Evolutionary conservation across 2,113 vertebrate genomes (phyloP).

Genomic region (Jacana jacana): DNA sequence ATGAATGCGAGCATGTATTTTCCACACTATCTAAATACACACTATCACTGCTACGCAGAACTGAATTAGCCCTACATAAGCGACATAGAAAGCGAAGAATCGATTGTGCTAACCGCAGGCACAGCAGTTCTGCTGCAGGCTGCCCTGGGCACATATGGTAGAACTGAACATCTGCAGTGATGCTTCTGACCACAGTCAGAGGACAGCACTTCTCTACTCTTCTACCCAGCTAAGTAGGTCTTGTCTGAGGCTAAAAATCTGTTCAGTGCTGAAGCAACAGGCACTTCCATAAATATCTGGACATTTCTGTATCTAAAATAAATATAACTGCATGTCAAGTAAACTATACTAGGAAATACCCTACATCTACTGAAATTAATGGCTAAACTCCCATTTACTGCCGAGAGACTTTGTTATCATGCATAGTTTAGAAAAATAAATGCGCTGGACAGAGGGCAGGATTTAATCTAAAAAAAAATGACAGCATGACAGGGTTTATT

Average conservation of each 20-base stretch:
- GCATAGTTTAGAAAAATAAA: background rate
- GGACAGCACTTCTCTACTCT: background rate
- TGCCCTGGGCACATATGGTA: fast-evolving
- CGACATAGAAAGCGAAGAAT: background rate
- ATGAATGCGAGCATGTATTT: background rate
- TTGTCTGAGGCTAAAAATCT: background rate
- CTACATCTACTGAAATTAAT: background rate
- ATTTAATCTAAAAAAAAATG: background rate
- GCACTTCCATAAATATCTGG: background rate
- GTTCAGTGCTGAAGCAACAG: background rate
- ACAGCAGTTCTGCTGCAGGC: background rate
- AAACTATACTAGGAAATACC: background rate
- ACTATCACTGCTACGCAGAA: background rate
- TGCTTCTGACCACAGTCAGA: background rate
- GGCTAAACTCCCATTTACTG: background rate
- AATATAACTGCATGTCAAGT: background rate
- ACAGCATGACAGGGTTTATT: background rate
- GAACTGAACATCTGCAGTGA: background rate
- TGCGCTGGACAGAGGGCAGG: background rate
- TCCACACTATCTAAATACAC: background rate
- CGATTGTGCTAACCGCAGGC: background rate
- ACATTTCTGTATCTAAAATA: background rate
- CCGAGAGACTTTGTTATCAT: background rate
- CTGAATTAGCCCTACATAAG: background rate
- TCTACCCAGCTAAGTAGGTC: background rate